Evolutionary conservation across 1,140 invertebrate species (phyloP).

Genomic region (Scaptomyza pallida): DNA sequence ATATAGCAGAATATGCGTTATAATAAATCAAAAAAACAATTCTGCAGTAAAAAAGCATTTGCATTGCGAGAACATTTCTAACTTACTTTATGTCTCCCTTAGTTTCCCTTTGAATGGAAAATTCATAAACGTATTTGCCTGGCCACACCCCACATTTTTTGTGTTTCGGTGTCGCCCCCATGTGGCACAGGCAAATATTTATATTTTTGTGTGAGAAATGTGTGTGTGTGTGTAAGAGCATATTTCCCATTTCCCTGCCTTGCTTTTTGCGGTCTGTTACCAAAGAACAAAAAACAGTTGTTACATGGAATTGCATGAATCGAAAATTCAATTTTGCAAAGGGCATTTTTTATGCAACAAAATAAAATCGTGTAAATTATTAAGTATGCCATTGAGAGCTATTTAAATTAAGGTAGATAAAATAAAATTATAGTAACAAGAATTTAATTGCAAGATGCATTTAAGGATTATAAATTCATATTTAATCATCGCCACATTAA

Average conservation of each 20-base stretch:
- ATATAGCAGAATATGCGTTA: constrained; percentile 17
- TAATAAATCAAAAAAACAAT: constrained; percentile 49
- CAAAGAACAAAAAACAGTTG: constrained; percentile 41
- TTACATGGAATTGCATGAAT: constrained; percentile 55
- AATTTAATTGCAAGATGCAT: constrained; percentile 5
- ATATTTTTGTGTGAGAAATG: constrained; percentile 66
- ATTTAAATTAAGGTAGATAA: background rate
- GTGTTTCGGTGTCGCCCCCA: constrained; percentile 59
- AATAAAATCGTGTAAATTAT: constrained; percentile 15
- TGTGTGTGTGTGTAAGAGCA: constrained; percentile 32
- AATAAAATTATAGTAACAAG: background rate
- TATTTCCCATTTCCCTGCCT: constrained; percentile 34
- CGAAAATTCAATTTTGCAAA: constrained; percentile 65
- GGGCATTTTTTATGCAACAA: constrained; percentile 30
- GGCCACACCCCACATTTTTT: constrained; percentile 7
- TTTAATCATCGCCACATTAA: constrained; percentile 30
- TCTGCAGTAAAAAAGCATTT: constrained; percentile 34
- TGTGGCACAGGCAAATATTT: constrained; percentile 75
- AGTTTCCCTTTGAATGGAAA: background rate
- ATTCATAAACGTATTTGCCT: constrained; percentile 36
- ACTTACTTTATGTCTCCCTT: background rate
- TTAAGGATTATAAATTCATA: constrained; percentile 32
- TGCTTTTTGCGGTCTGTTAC: constrained; percentile 27
- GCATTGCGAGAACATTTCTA: constrained; percentile 23
- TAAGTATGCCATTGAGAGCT: constrained; percentile 12